Evolutionary conservation across 1,140 invertebrate genomes (phyloP), one percentile per base, ranked within the genome.

Genomic region (Tenebrio molitor): DNA sequence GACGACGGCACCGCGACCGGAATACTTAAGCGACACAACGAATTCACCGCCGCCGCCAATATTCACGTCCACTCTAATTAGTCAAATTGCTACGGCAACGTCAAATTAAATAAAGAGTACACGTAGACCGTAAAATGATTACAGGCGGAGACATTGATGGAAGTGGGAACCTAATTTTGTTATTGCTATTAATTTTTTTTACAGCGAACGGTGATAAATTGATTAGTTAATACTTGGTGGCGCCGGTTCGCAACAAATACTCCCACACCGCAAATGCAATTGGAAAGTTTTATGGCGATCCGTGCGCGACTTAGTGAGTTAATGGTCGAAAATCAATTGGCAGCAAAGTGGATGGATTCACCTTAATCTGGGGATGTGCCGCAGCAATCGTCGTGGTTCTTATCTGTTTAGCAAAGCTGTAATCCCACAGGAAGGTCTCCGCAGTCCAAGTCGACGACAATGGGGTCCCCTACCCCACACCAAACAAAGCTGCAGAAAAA

Each of bases 41-140:
- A 58, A 58, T 58, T 29, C 50, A 29, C 50, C 50, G 23, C 50
- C 16, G 23, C 50, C 50, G 19, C 50, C 50, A 58, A 58, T 58
- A 58, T 58, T 58, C 50, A 58, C 50, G 50, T 58, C 50, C 50
- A 58, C 50, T 58, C 23, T 58, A 58, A 58, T 58, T 58, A 58
- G 50, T 58, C 50, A 58, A 58, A 58, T 58, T 58, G 50, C 50
- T 58, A 58, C 50, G 23, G 50, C 23, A 29, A 58, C 50, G 50
- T 58, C 50, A 29, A 29, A 58, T 58, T 58, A 58, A 58, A 58
- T 58, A 33, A 58, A 58, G 50, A 58, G 50, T 29, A 58, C 50
- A 29, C 23, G 50, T 29, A 3, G 21, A 0, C 14, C 12, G 19
- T 12, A 15, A 58, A 29, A 25, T 12, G 23, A 58, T 50, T 50